Evolutionary conservation across 2,113 vertebrate genomes (phyloP).

Genomic region (Sinocyclocheilus maitianheensis): DNA sequence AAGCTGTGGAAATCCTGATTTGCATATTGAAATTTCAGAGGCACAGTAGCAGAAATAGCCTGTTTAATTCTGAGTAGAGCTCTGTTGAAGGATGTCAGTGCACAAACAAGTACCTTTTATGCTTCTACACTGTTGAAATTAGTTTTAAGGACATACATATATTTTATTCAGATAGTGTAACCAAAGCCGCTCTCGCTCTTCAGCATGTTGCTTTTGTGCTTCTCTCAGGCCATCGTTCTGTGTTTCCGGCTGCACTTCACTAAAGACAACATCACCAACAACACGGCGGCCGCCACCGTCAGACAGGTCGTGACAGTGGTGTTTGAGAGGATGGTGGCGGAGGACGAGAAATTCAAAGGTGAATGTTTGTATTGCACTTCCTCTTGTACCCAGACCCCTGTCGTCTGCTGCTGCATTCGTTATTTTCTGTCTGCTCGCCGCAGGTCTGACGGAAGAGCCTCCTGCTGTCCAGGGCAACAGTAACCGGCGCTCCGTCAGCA

Average conservation of each 20-base stretch:
- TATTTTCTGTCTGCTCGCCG: background rate
- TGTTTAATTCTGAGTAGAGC: background rate
- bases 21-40: background rate
- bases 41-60: background rate
- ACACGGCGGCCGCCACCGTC: constrained; percentile 95
- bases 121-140: background rate
- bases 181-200: background rate
- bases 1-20: background rate
- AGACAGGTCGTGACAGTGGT: constrained; percentile 97
- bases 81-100: background rate
- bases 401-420: too few relatives aligned
- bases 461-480: constrained; percentile 88
- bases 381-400: background rate
- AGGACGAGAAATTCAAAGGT: constrained; percentile 94
- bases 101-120: background rate
- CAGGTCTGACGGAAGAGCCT: constrained; percentile 84
- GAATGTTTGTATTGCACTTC: background rate
- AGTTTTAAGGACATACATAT: background rate
- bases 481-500: constrained; percentile 92
- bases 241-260: constrained; percentile 99
- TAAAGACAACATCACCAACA: constrained; percentile 99
- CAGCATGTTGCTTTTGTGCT: background rate
- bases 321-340: constrained; percentile 97
- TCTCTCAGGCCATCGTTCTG: constrained; percentile 91
- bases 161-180: background rate